Percentiles rank a stretch among this genome's conserved stretches.
phyloP scores from a whole-genome alignment of 2,113 vertebrate genomes.

The Diadophis punctatus region DNA sequence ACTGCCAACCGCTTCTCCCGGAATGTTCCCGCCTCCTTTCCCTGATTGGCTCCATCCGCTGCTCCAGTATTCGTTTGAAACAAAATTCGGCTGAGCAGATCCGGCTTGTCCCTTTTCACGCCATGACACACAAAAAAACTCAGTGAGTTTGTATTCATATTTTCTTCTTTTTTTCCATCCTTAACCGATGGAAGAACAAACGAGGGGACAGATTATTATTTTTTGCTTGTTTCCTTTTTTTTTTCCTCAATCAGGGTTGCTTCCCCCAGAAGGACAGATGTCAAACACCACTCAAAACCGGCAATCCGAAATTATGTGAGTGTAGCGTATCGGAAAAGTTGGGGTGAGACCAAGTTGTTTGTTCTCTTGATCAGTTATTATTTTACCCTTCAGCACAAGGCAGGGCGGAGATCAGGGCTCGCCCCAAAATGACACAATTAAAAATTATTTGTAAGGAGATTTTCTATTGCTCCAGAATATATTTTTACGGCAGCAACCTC shows the following conservation, averaged over 20 bases:
- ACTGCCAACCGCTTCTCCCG: neutral
- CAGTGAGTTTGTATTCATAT: neutral
- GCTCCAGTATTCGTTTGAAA: neutral
- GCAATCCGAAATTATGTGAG: neutral
- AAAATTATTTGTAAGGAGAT: neutral
- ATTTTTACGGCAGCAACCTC: neutral
- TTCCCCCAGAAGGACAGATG: neutral
- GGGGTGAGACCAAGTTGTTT: neutral
- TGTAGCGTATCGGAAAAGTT: neutral
- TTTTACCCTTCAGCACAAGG: neutral
- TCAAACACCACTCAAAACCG: fast-evolving
- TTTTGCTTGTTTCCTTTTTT: neutral
- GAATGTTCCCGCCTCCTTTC: neutral
- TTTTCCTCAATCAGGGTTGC: neutral
- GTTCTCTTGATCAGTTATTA: neutral
- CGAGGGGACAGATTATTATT: neutral
- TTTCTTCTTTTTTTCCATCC: neutral
- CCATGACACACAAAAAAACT: fast-evolving
- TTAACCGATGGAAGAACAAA: neutral
- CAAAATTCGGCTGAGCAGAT: neutral
- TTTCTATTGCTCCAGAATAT: neutral
- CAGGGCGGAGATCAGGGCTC: neutral
- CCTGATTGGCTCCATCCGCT: neutral
- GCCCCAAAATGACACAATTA: neutral
- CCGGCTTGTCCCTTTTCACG: too few relatives aligned